These are phyloP conservation scores for Aporrectodea caliginosa DNA, from an alignment of 1,140 invertebrate species.

Conservation along the genomic window DNA sequence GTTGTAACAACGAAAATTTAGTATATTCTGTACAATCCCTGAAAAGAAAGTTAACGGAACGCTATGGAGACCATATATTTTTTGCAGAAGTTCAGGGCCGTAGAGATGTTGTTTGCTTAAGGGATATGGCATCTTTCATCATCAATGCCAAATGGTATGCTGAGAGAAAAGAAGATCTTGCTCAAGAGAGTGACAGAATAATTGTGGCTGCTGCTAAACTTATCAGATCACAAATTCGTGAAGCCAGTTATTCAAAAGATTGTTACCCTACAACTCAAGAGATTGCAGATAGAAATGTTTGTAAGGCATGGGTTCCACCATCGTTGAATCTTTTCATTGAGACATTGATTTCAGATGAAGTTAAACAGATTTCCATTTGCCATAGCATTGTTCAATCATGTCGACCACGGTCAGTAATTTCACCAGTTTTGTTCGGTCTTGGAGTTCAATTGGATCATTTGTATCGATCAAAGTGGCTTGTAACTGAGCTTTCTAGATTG, in stretches of 20 bases:
- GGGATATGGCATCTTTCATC: neutral
- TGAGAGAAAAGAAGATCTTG: neutral
- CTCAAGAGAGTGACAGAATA: neutral
- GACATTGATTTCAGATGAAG: neutral
- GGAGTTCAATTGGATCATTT: neutral
- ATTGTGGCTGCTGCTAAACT: neutral
- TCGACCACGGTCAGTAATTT: neutral
- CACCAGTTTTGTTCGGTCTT: neutral
- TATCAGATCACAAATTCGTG: neutral
- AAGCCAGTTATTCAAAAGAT: neutral
- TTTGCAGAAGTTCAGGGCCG: neutral
- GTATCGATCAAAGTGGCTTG: neutral
- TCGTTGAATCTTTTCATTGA: neutral
- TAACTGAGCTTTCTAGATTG: neutral
- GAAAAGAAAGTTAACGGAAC: neutral
- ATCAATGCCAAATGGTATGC: neutral
- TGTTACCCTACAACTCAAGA: neutral
- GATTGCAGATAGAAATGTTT: neutral
- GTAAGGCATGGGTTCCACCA: neutral
- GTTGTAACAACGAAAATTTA: too few relatives aligned
- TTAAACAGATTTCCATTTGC: neutral
- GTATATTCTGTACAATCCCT: neutral
- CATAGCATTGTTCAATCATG: neutral
- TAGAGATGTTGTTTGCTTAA: neutral
- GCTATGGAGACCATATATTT: neutral